Evolutionary conservation across 2,113 vertebrate species (phyloP).

Genomic region (Antechinus stuartii): DNA sequence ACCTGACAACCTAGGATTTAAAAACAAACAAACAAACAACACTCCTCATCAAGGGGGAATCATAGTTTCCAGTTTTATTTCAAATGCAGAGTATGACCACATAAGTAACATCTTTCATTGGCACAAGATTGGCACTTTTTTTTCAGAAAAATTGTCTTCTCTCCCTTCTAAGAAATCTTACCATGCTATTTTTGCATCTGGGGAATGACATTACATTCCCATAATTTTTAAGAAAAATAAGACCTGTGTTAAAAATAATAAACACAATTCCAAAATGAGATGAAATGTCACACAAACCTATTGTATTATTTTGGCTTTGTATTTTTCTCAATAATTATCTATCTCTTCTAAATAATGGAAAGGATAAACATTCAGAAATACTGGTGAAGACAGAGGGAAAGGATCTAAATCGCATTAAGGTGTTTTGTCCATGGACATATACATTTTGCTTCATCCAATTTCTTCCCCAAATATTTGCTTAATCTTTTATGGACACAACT

Average conservation of each 20-base stretch:
- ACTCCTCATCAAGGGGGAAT: not conserved
- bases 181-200: not conserved
- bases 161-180: conserved; percentile 39
- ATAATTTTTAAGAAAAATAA: conserved; percentile 36
- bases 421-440: not conserved
- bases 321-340: conserved; percentile 10
- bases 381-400: conserved; percentile 12
- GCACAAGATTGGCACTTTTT: not conserved
- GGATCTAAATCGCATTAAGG: not conserved
- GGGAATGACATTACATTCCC: conserved; percentile 19
- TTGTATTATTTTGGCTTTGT: not conserved
- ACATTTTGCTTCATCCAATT: not conserved
- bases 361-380: not conserved
- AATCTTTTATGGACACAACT: not conserved
- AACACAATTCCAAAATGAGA: conserved; percentile 13
- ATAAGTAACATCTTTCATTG: not conserved
- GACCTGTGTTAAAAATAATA: not conserved
- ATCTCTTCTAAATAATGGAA: not conserved
- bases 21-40: not conserved
- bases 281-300: conserved; percentile 14
- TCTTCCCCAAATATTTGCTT: not conserved
- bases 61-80: not conserved
- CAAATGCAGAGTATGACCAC: not conserved
- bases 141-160: conserved; percentile 25
- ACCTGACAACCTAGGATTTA: not conserved